phyloP scores from a whole-genome alignment of 2,888 invertebrate species.

The Urechis unicinctus region DNA sequence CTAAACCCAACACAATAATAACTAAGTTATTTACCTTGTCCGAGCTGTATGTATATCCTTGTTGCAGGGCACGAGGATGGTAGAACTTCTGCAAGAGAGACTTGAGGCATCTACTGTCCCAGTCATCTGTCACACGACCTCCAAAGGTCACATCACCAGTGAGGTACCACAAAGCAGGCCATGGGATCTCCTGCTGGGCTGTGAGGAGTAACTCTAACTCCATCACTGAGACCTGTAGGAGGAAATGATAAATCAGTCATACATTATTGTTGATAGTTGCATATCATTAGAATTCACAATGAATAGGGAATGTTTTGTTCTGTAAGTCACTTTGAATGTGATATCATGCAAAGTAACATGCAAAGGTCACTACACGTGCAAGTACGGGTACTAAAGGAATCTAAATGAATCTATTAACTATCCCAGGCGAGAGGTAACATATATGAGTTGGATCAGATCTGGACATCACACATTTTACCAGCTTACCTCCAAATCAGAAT shows the following conservation, averaged over 20 bases:
- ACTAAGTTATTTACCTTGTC: conserved; percentile 29
- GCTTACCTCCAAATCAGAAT: conserved; percentile 47
- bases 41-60: conserved; percentile 35
- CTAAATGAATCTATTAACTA: no score
- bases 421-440: no score
- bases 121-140: conserved; percentile 49
- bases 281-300: no score
- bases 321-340: no score
- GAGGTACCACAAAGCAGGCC: conserved; percentile 46
- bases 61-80: conserved; percentile 31
- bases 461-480: not conserved
- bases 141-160: conserved; percentile 50
- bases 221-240: conserved; percentile 48
- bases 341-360: no score
- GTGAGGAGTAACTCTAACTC: conserved; percentile 44
- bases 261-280: no score
- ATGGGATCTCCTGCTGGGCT: conserved; percentile 34
- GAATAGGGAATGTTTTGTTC: no score
- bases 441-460: not conserved
- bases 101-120: conserved; percentile 46
- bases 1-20: not conserved
- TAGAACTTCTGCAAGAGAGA: conserved; percentile 42
- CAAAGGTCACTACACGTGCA: no score
- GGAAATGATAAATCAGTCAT: no score
- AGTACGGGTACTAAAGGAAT: no score